These are phyloP conservation scores for Drosophila cardini DNA, from an alignment of 1,140 invertebrate genomes.

Conservation along the genomic window DNA sequence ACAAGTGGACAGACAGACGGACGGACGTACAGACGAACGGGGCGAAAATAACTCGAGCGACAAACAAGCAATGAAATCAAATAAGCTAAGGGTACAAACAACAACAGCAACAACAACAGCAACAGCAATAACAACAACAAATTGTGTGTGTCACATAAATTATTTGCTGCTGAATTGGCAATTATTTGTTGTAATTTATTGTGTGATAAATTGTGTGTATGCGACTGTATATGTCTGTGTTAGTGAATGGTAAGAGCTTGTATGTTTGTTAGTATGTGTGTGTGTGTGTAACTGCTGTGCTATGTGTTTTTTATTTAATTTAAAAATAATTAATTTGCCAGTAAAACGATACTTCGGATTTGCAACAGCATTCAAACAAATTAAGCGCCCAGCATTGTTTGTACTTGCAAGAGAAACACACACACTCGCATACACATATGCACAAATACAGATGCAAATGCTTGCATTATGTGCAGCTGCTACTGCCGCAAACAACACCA, in stretches of 20 bases:
- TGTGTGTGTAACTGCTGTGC: conserved; percentile 22
- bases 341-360: conserved; percentile 36
- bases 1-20: conserved; percentile 21
- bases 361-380: conserved; percentile 57
- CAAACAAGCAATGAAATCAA: conserved; percentile 63
- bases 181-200: conserved; percentile 69
- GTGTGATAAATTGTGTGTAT: conserved; percentile 57
- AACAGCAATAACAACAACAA: conserved; percentile 48
- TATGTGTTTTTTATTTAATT: conserved; percentile 57
- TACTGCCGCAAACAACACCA: conserved; percentile 32
- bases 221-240: conserved; percentile 5
- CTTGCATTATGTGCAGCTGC: conserved; percentile 42
- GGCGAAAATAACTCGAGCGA: conserved; percentile 48
- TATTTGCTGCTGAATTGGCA: conserved; percentile 65
- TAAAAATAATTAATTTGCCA: conserved; percentile 63
- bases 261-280: conserved; percentile 1
- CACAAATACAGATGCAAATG: conserved; percentile 35
- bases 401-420: conserved; percentile 31
- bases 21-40: conserved; percentile 22
- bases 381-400: conserved; percentile 52
- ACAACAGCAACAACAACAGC: conserved; percentile 27
- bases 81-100: conserved; percentile 46
- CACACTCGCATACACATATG: conserved; percentile 10
- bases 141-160: conserved; percentile 65
- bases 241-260: no score